phyloP scores from a whole-genome alignment of 2,113 vertebrate species.

The Aspiorhynchus laticeps region DNA sequence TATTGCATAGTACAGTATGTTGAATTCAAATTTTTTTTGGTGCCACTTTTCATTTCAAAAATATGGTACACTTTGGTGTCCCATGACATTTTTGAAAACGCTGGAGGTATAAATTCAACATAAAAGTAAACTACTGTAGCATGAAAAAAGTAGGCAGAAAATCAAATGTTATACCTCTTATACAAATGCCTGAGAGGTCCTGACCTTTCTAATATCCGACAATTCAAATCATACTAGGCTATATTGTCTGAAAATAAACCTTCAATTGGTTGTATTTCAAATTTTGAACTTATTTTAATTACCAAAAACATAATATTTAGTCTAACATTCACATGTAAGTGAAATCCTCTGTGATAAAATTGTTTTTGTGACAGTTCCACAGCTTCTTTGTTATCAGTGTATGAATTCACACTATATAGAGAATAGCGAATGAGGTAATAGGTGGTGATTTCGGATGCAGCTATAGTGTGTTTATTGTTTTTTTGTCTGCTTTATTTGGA shows the following conservation, averaged over 20 bases:
- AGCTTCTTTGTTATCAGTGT: not conserved
- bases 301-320: not conserved
- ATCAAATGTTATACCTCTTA: not conserved
- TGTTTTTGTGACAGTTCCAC: not conserved
- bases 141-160: too few relatives aligned
- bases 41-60: not conserved
- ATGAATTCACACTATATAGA: not conserved
- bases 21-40: not conserved
- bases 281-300: not conserved
- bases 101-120: not conserved
- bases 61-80: not conserved
- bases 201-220: not conserved
- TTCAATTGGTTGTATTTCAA: not conserved
- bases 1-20: too few relatives aligned
- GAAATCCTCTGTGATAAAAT: not conserved
- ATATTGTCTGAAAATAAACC: not conserved
- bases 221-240: not conserved
- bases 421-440: not conserved
- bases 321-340: too few relatives aligned
- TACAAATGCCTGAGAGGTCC: not conserved
- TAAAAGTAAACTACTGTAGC: too few relatives aligned
- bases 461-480: not conserved
- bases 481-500: not conserved
- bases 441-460: not conserved
- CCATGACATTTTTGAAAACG: not conserved